These are phyloP conservation scores for Phalanger gymnotis DNA, from an alignment of 2,797 vertebrate species.

Conservation along the genomic window DNA sequence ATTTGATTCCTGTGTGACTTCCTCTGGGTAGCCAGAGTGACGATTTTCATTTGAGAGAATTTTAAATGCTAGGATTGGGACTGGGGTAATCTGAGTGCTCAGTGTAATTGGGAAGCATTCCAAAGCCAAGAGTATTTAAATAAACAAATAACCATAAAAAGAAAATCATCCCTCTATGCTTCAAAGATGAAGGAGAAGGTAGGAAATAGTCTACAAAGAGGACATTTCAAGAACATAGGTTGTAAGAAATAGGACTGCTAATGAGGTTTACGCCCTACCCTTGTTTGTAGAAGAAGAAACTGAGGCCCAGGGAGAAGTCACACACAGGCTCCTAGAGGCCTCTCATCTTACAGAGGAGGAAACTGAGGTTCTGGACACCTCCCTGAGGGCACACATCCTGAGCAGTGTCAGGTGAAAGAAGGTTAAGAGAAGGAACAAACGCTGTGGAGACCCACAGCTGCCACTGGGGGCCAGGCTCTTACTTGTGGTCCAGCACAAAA, in stretches of 20 bases:
- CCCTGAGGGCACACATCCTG: not conserved
- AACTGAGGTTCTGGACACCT: not conserved
- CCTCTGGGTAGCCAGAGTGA: slow-evolving; percentile 21
- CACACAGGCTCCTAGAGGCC: not conserved
- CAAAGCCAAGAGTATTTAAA: not conserved
- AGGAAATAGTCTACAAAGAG: slow-evolving; percentile 30
- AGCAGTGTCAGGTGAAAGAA: not conserved
- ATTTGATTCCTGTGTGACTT: slow-evolving; percentile 33
- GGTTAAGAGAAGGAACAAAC: not conserved
- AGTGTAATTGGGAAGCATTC: slow-evolving; percentile 54
- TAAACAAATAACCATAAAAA: not conserved
- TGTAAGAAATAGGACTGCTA: slow-evolving; percentile 45
- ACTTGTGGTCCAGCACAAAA: not conserved
- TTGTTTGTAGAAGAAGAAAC: not conserved
- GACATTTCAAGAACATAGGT: slow-evolving; percentile 28
- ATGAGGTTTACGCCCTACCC: not conserved
- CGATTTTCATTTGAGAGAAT: slow-evolving; percentile 46
- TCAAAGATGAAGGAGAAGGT: slow-evolving; percentile 35
- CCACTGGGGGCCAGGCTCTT: not conserved
- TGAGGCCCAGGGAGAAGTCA: not conserved
- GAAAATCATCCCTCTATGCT: slow-evolving; percentile 38
- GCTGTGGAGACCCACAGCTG: not conserved
- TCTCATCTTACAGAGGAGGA: not conserved
- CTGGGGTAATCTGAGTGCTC: slow-evolving; percentile 13
- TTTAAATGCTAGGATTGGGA: slow-evolving; percentile 24